Evolutionary conservation across 2,888 invertebrate genomes (phyloP).

Genomic region (Tetropium fuscum): DNA sequence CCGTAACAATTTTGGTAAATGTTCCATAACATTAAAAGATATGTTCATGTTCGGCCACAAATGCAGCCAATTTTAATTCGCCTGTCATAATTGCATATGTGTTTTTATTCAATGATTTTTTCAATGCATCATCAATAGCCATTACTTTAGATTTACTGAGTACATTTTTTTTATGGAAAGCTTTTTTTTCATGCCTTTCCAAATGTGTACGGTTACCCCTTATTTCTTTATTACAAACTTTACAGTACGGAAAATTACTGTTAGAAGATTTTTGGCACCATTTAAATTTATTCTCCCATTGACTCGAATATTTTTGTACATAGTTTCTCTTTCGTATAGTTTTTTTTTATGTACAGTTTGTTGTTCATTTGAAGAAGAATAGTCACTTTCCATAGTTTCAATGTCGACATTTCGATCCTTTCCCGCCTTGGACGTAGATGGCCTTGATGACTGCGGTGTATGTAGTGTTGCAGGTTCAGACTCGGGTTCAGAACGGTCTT

Average conservation of each 20-base stretch:
- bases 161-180: neutral
- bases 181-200: slow-evolving; percentile 15
- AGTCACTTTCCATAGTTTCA: too few relatives aligned
- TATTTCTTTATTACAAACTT: slow-evolving; percentile 14
- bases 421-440: too few relatives aligned
- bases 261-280: slow-evolving; percentile 15
- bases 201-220: slow-evolving; percentile 12
- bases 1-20: slow-evolving; percentile 44
- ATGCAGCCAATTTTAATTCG: slow-evolving; percentile 42
- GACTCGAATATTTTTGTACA: too few relatives aligned
- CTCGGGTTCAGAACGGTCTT: too few relatives aligned
- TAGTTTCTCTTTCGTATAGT: too few relatives aligned
- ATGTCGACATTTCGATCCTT: too few relatives aligned
- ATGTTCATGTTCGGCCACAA: slow-evolving; percentile 48
- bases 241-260: slow-evolving; percentile 13
- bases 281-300: slow-evolving; percentile 23
- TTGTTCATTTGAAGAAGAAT: too few relatives aligned
- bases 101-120: slow-evolving; percentile 7
- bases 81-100: neutral
- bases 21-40: slow-evolving; percentile 45
- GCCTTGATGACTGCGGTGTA: too few relatives aligned
- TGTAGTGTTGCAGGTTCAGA: too few relatives aligned
- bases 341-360: too few relatives aligned
- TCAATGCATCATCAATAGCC: too few relatives aligned
- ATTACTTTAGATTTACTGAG: neutral